Base-by-base conservation (phyloP, 2,888 invertebrate genomes). In the Tubulanus polymorphus region DNA sequence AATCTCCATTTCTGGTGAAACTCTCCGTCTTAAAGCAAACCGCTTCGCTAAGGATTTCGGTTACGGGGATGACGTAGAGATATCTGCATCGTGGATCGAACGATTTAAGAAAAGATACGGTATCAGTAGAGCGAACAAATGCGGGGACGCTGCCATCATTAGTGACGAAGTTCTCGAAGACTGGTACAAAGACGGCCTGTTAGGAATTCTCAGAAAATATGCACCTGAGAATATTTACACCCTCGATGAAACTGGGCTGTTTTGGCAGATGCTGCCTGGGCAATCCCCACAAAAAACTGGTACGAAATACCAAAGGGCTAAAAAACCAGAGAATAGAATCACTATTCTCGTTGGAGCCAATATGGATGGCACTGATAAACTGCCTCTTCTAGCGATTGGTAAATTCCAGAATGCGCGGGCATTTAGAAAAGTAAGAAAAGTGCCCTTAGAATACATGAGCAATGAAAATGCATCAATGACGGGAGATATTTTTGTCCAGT, bases 391-490 rank as follows among this genome's bases (percentile, higher is more conserved):
- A 0, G 64, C 63, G 8, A 64, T 65, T 27, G 60, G 65, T 0
- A 65, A 64, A 37, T 59, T 58, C 3, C 29, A 27, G 30, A 59
- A 55, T 3, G 63, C 64, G 2, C 6, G 65, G 18, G 63, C 63
- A 37, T 63, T 67, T 37, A 63, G 60, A 30, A 55, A 62, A 10
- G 45, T 60, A 0, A 53, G 51, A 37, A 53, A 55, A 5, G 52
- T 63, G 1, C 65, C 65, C 6, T 54, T 55, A 1, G 29, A 45
- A 1, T 68, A 62, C 18, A 51, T 37, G 5, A 51, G 53, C 8
- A 64, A 62, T 41, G 59, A 53, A 26, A 67, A 65, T 45, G 63
- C 64, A 0, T 68, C 61, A 61, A 67, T 65, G 61, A 61, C 55
- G 1, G 20, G 37, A 0, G 58, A 54, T 2, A 48, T 67, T 5